Percentiles rank a stretch among this genome's conserved stretches.
Conservation (phyloP, 1,140 invertebrate species). For the Drosophila navojoa region DNA sequence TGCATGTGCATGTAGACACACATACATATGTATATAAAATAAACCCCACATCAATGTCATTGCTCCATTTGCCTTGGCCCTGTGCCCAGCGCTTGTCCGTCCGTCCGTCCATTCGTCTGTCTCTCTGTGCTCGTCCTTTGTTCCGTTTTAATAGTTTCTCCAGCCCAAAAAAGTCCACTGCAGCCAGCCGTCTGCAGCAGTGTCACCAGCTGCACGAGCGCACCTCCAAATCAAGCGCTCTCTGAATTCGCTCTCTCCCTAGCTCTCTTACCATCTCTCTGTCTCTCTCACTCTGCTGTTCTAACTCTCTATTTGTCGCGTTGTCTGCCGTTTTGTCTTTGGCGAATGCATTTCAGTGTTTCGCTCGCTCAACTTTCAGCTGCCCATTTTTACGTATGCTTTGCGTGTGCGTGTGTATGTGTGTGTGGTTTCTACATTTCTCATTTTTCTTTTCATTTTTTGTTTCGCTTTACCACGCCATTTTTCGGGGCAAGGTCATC, state of each 20-base stretch:
- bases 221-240: constrained; percentile 27
- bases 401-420: constrained; percentile 18
- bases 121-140: constrained; percentile 33
- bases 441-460: constrained; percentile 20
- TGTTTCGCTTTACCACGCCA: constrained; percentile 63
- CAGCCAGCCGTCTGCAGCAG: constrained; percentile 20
- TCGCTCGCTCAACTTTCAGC: constrained; percentile 42
- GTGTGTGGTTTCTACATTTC: constrained; percentile 4
- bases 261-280: constrained; percentile 1
- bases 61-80: constrained; percentile 70
- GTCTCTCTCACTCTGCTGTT: background rate
- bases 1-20: background rate
- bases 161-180: constrained; percentile 34
- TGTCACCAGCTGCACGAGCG: constrained; percentile 70
- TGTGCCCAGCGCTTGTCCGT: constrained; percentile 52
- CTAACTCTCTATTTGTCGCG: constrained; percentile 4
- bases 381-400: constrained; percentile 34
- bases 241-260: background rate
- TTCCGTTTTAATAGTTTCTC: constrained; percentile 48
- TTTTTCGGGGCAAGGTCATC: constrained; percentile 84
- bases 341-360: constrained; percentile 50
- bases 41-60: constrained; percentile 46
- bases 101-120: constrained; percentile 4
- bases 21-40: background rate
- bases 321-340: constrained; percentile 35